A percentile compares a stretch with the other conserved stretches of the same genome.
Evolutionary conservation across 2,888 invertebrate species (phyloP).

Genomic region (Crocallis elinguaria): DNA sequence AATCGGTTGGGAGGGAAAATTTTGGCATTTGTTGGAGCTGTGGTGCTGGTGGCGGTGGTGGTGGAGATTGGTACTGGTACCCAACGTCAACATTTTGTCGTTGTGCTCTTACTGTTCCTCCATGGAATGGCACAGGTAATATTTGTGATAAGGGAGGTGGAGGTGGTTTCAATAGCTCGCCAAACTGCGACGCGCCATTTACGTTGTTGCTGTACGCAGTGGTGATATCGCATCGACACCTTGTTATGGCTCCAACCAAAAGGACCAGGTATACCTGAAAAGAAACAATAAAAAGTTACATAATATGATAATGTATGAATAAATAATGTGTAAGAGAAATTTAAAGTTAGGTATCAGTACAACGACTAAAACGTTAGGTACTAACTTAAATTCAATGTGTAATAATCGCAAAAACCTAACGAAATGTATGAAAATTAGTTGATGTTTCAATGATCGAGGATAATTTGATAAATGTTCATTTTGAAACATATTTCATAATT

Average conservation of each 20-base stretch:
- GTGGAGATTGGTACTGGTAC: conserved; percentile 65
- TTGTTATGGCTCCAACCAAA: conserved; percentile 56
- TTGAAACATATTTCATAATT: conserved; percentile 60
- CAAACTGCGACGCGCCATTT: conserved; percentile 63
- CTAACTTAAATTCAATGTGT: too few species aligned
- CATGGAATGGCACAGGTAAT: conserved; percentile 72
- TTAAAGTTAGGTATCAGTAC: too few species aligned
- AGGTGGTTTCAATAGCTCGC: conserved; percentile 73
- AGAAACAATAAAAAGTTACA: conserved; percentile 30
- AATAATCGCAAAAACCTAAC: too few species aligned
- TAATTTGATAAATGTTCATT: conserved; percentile 23
- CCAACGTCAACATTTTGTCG: conserved; percentile 65
- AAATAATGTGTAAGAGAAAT: too few species aligned
- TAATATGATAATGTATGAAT: too few species aligned
- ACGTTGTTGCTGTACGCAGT: conserved; percentile 54
- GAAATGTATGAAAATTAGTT: too few species aligned
- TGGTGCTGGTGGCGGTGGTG: conserved; percentile 54
- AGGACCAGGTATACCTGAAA: conserved; percentile 72
- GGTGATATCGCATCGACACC: conserved; percentile 59
- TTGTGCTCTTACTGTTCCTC: conserved; percentile 60
- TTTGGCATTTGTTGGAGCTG: conserved; percentile 33
- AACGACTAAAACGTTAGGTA: too few species aligned
- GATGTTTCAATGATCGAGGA: too few species aligned
- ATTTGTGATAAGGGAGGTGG: conserved; percentile 68
- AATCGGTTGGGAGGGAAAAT: conserved; percentile 50